phyloP scores from a whole-genome alignment of 2,113 vertebrate genomes.

The Xiphorhynchus elegans region DNA sequence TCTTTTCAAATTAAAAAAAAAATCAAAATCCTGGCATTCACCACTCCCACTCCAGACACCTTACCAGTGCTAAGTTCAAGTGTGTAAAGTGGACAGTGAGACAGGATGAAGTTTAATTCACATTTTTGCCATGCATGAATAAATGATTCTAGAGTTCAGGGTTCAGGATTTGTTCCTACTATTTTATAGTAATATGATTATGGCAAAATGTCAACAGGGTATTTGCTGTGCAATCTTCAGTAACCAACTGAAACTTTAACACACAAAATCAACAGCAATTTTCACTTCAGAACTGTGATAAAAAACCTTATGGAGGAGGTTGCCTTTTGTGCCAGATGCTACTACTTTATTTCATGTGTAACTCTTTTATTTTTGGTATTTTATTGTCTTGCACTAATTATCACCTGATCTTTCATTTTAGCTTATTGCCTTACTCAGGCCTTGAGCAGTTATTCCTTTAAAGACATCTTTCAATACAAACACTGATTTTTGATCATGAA shows the following conservation, averaged over 20 bases:
- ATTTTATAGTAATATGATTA: not conserved
- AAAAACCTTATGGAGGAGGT: not conserved
- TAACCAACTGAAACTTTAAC: not conserved
- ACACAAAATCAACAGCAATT: not conserved
- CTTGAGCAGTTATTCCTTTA: not conserved
- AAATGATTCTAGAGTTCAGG: not conserved
- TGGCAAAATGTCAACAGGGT: not conserved
- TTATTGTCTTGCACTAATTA: not conserved
- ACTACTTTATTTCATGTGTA: not conserved
- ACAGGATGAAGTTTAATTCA: not conserved
- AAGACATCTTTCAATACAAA: not conserved
- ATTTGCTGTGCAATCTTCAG: not conserved
- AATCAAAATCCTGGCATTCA: not conserved
- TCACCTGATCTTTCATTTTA: not conserved
- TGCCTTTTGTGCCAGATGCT: not conserved
- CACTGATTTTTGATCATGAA: not conserved
- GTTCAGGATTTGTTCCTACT: not conserved
- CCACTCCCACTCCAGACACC: not conserved
- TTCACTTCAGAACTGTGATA: not conserved
- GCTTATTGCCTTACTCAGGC: not conserved
- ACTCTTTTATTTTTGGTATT: not conserved
- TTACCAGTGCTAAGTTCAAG: not conserved
- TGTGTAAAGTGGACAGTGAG: not conserved
- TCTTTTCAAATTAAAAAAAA: not conserved
- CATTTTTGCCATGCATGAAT: not conserved